Conservation (phyloP, 2,797 vertebrate species). For the Anguilla marmorata region DNA sequence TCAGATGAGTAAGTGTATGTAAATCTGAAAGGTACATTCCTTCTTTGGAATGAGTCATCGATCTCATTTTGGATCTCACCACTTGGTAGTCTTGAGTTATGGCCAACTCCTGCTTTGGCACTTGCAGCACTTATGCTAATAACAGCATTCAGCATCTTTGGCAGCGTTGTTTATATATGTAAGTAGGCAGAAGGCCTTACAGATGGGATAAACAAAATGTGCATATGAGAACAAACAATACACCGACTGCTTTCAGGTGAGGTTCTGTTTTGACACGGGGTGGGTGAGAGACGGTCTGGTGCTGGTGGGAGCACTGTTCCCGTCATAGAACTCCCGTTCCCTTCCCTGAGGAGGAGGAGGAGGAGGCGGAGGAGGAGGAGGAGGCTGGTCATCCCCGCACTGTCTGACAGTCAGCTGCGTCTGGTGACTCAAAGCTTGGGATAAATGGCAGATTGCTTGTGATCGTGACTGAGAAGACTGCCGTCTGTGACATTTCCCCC, state of each 20-base stretch:
- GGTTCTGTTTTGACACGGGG: background rate
- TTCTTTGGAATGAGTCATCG: background rate
- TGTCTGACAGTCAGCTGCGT: background rate
- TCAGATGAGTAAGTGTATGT: background rate
- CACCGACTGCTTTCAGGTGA: background rate
- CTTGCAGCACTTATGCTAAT: background rate
- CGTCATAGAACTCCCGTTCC: background rate
- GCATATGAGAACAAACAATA: background rate
- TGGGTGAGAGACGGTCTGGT: background rate
- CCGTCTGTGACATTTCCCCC: constrained; percentile 10
- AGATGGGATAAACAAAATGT: background rate
- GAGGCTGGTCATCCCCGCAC: background rate
- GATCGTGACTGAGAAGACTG: constrained; percentile 20
- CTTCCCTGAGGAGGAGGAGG: background rate
- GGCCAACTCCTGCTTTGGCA: background rate
- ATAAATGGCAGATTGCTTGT: constrained; percentile 19
- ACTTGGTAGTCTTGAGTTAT: background rate
- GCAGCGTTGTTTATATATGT: background rate
- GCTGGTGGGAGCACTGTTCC: background rate
- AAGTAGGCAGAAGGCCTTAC: background rate
- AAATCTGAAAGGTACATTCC: background rate
- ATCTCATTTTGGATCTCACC: background rate
- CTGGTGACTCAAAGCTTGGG: constrained; percentile 17
- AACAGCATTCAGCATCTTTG: background rate
- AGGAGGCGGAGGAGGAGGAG: too few relatives aligned